phyloP scores from a whole-genome alignment of 1,140 invertebrate genomes.

The Heterodera schachtii region DNA sequence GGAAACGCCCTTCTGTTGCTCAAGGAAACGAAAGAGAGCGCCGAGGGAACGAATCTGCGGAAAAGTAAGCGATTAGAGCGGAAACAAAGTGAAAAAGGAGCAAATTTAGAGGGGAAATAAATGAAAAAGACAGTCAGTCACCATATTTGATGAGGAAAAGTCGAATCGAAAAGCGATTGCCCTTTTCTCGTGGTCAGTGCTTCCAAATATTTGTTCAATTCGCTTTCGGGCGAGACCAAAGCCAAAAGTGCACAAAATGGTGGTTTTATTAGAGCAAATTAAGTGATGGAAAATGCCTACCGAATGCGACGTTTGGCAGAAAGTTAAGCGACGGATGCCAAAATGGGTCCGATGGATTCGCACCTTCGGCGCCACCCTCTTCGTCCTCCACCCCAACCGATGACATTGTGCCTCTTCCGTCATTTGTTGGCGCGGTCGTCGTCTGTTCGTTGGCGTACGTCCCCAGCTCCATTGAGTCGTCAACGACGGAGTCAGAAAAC shows the following conservation, averaged over 20 bases:
- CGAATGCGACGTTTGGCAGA: conserved; percentile 33
- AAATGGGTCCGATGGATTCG: background rate
- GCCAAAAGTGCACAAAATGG: background rate
- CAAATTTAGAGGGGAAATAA: background rate
- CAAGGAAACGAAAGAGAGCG: conserved; percentile 46
- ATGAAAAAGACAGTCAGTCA: background rate
- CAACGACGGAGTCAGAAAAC: background rate
- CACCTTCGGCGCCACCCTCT: conserved; percentile 20
- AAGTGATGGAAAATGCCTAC: conserved; percentile 14
- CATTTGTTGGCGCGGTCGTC: background rate
- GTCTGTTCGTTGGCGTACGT: background rate
- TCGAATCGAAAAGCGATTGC: conserved; percentile 35
- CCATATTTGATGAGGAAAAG: conserved; percentile 33
- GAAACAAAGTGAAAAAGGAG: no score
- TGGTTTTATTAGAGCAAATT: conserved; percentile 13
- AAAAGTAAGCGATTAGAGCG: background rate
- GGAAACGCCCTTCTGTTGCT: conserved; percentile 48
- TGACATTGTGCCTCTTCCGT: conserved; percentile 1
- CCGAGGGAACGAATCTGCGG: conserved; percentile 50
- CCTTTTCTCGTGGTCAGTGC: conserved; percentile 9
- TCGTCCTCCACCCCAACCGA: conserved; percentile 4
- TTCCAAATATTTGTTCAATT: conserved; percentile 31
- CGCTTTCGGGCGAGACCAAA: conserved; percentile 29
- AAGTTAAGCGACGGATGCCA: conserved; percentile 26
- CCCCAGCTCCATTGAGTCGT: background rate